Conservation (phyloP, 1,140 invertebrate genomes). For the Calycopis cecrops region DNA sequence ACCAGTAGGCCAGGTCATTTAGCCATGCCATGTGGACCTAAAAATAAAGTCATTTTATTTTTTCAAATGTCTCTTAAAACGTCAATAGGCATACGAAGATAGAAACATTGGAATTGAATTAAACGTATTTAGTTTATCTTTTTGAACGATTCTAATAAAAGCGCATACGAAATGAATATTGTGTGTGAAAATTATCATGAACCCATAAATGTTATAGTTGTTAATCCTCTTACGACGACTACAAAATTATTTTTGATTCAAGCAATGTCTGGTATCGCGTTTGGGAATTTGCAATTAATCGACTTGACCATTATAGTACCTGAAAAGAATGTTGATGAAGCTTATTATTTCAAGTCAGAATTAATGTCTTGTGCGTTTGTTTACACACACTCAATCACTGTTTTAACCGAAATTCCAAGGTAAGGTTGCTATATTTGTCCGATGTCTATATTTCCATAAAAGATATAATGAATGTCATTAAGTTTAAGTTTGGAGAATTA, state of each 20-base stretch:
- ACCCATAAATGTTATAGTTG: conserved; percentile 48
- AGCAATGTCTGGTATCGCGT: conserved; percentile 48
- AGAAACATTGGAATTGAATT: too few relatives aligned
- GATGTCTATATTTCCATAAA: too few relatives aligned
- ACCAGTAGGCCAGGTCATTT: too few relatives aligned
- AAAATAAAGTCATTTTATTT: too few relatives aligned
- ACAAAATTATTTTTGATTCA: conserved; percentile 43
- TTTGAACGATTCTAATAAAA: conserved; percentile 1
- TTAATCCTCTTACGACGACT: conserved; percentile 44
- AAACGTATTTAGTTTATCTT: too few relatives aligned
- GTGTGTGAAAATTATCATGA: conserved; percentile 27
- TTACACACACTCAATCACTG: conserved; percentile 41
- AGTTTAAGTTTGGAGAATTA: too few relatives aligned
- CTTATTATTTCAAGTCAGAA: conserved; percentile 41
- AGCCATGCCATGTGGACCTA: too few relatives aligned
- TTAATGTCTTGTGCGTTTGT: conserved; percentile 47
- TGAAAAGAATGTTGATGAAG: conserved; percentile 41
- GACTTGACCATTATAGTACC: conserved; percentile 51
- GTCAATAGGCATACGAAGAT: conserved; percentile 7
- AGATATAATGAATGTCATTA: too few relatives aligned
- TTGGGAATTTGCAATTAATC: conserved; percentile 44
- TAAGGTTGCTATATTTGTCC: conserved; percentile 17
- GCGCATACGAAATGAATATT: conserved; percentile 43
- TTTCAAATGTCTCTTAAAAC: background rate
- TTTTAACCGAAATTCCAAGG: conserved; percentile 49